Percentiles rank a stretch among this genome's conserved stretches.
These are phyloP conservation scores for Phylloscopus trochilus DNA, from an alignment of 2,113 vertebrate species.

Conservation along the genomic window DNA sequence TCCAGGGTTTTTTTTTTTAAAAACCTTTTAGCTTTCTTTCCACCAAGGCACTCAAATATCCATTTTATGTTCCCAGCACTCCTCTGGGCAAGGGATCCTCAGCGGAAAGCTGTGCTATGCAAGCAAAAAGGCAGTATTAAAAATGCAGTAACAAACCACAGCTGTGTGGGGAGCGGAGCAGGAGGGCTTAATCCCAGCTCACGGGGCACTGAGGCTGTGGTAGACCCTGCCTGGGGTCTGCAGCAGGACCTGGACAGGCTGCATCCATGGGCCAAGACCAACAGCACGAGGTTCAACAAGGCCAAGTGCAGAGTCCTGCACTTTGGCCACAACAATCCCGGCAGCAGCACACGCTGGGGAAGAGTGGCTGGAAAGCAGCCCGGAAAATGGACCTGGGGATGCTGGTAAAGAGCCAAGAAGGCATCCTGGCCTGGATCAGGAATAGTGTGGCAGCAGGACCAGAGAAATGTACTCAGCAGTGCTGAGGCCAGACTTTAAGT, in stretches of 20 bases:
- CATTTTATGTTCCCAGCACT: rapidly evolving
- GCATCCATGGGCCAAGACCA: not conserved
- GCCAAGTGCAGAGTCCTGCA: not conserved
- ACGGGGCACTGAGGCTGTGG: rapidly evolving
- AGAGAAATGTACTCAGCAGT: rapidly evolving
- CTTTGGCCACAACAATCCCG: not conserved
- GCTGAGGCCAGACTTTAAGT: rapidly evolving
- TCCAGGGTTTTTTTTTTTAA: too few species aligned
- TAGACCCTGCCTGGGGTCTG: not conserved
- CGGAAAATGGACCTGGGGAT: not conserved
- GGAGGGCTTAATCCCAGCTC: not conserved
- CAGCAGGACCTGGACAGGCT: not conserved
- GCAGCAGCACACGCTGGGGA: not conserved
- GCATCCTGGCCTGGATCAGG: not conserved
- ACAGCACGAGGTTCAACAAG: not conserved
- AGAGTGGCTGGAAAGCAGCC: not conserved
- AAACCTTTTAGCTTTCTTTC: not conserved
- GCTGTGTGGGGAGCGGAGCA: not conserved
- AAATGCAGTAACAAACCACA: rapidly evolving
- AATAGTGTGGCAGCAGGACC: rapidly evolving
- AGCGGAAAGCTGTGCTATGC: rapidly evolving
- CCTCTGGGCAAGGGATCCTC: too few species aligned
- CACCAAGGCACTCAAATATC: not conserved
- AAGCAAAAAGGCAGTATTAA: not conserved
- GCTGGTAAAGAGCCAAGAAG: not conserved